These are phyloP conservation scores for Lutjanus erythropterus DNA, from an alignment of 2,113 vertebrate genomes.

Conservation along the genomic window DNA sequence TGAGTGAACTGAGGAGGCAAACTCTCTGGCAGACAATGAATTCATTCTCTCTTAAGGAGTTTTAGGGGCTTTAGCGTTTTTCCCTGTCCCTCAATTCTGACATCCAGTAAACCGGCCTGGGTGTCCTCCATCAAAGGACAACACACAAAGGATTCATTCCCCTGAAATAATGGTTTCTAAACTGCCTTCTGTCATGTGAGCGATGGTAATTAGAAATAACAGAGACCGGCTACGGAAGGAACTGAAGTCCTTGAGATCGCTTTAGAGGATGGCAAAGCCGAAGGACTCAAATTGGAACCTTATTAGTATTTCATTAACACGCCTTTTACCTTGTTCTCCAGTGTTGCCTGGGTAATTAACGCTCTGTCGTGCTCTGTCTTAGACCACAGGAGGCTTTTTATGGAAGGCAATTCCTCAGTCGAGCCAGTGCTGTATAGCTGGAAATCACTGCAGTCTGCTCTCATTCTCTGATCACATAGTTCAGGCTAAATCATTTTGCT, in stretches of 20 bases:
- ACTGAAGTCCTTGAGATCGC: conserved; percentile 81
- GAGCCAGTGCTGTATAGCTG: conserved; percentile 34
- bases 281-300: conserved; percentile 77
- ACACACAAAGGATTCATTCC: conserved; percentile 70
- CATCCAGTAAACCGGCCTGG: conserved; percentile 52
- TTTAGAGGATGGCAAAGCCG: conserved; percentile 71
- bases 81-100: conserved; percentile 37
- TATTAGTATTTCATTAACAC: conserved; percentile 85
- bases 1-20: conserved; percentile 23
- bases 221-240: conserved; percentile 63
- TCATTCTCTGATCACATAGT: conserved; percentile 25
- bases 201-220: conserved; percentile 78
- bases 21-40: conserved; percentile 49
- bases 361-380: conserved; percentile 58
- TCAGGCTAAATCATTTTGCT: conserved; percentile 5
- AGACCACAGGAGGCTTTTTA: conserved; percentile 66
- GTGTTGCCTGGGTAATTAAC: conserved; percentile 81
- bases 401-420: conserved; percentile 45
- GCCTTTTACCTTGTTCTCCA: conserved; percentile 81
- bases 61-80: conserved; percentile 32
- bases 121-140: conserved; percentile 73
- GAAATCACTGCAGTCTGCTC: conserved; percentile 38
- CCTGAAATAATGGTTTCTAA: conserved; percentile 71
- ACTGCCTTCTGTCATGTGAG: conserved; percentile 73
- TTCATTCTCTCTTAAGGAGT: conserved; percentile 27